phyloP scores from a whole-genome alignment of 1,140 invertebrate genomes.

The Potamilus streckersoni region DNA sequence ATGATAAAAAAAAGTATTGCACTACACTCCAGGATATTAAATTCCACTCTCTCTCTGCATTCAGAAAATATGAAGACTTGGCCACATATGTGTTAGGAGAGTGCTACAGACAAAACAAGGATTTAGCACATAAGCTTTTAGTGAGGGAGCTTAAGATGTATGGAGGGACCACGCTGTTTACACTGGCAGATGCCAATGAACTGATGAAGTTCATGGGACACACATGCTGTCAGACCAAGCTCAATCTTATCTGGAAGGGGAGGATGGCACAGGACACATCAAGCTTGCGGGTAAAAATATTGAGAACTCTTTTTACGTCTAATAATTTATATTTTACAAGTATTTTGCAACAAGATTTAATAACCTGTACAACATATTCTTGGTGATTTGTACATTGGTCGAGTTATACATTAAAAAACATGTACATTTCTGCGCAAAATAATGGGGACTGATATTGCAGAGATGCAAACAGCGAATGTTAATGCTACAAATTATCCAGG shows the following conservation, averaged over 20 bases:
- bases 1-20: too few relatives aligned
- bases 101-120: conserved; percentile 58
- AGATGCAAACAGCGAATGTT: too few relatives aligned
- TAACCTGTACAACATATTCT: too few relatives aligned
- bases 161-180: conserved; percentile 55
- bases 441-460: too few relatives aligned
- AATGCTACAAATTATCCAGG: too few relatives aligned
- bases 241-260: conserved; percentile 65
- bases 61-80: conserved; percentile 60
- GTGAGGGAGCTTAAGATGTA: conserved; percentile 44
- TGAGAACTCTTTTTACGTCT: too few relatives aligned
- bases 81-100: conserved; percentile 58
- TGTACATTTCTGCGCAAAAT: too few relatives aligned
- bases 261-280: conserved; percentile 62
- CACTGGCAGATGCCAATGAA: conserved; percentile 51
- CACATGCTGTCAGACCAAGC: conserved; percentile 61
- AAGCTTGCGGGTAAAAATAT: conserved; percentile 47
- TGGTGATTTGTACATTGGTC: too few relatives aligned
- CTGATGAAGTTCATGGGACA: conserved; percentile 65
- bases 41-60: not conserved
- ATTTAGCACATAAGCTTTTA: conserved; percentile 49
- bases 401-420: too few relatives aligned
- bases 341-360: too few relatives aligned
- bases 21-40: too few relatives aligned
- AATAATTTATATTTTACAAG: too few relatives aligned